A percentile compares a stretch with the other conserved stretches of the same genome.
phyloP scores from a whole-genome alignment of 2,113 vertebrate species.

The Xerus inauris region DNA sequence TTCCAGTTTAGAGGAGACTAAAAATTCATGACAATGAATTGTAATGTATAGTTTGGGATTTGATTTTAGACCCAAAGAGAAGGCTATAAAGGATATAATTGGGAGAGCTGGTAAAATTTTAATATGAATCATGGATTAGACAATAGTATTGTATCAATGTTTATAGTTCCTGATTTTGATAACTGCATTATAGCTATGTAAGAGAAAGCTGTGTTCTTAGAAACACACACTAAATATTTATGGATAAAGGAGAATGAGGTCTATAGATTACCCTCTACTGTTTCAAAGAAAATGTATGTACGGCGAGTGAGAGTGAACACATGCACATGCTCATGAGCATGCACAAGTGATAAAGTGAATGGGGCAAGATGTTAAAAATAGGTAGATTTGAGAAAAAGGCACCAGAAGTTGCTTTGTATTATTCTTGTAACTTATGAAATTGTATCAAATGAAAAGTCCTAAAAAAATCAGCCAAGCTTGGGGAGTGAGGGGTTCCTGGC shows the following conservation, averaged over 20 bases:
- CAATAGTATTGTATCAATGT: neutral
- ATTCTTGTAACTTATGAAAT: neutral
- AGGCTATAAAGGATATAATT: neutral
- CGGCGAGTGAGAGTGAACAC: neutral
- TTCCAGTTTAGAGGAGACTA: neutral
- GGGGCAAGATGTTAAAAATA: neutral
- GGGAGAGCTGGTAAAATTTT: constrained; percentile 6
- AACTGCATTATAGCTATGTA: neutral
- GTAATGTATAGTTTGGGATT: neutral
- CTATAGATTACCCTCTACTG: neutral
- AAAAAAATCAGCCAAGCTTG: neutral
- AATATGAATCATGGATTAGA: constrained; percentile 16
- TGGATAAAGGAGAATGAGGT: neutral
- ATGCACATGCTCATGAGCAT: neutral
- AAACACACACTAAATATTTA: constrained; percentile 16
- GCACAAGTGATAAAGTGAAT: neutral
- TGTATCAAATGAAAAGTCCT: neutral
- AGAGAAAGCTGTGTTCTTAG: constrained; percentile 33
- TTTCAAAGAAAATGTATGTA: neutral
- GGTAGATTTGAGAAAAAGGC: neutral
- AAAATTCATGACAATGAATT: constrained; percentile 13
- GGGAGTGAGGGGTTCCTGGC: neutral
- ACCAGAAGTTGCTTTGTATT: neutral
- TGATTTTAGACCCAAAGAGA: neutral
- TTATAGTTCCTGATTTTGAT: constrained; percentile 18